These are phyloP conservation scores for Cosmia pyralina DNA, from an alignment of 2,888 invertebrate genomes.

Conservation along the genomic window DNA sequence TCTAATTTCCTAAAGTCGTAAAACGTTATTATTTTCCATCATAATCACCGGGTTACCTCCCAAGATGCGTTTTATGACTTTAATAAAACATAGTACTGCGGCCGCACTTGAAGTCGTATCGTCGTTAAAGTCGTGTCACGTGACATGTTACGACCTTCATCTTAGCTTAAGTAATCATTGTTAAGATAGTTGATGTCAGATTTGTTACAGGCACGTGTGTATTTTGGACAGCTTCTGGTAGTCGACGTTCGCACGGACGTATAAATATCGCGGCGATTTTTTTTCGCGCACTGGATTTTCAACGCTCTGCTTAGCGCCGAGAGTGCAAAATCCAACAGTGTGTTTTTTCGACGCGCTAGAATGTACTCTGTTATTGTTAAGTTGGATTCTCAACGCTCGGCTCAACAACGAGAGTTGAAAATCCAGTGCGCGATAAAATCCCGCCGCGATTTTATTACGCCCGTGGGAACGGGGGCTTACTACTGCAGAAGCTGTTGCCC, in stretches of 20 bases:
- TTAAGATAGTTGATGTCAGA: slow-evolving; percentile 20
- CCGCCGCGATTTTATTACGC: no score
- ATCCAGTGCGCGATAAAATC: no score
- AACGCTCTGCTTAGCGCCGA: no score
- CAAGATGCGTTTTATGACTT: slow-evolving; percentile 60
- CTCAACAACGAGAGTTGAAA: no score
- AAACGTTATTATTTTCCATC: slow-evolving; percentile 58
- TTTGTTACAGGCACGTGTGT: neutral
- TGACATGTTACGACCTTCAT: slow-evolving; percentile 41
- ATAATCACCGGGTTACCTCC: slow-evolving; percentile 45
- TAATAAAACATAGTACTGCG: slow-evolving; percentile 45
- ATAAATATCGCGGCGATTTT: no score
- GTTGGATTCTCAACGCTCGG: no score
- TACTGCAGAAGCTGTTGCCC: neutral
- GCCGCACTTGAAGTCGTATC: slow-evolving; percentile 39
- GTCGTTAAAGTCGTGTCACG: slow-evolving; percentile 35
- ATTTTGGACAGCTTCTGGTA: neutral
- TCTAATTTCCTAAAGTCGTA: slow-evolving; percentile 62
- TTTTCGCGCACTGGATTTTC: no score
- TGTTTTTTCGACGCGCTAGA: no score
- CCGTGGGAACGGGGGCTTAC: neutral
- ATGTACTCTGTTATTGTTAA: no score
- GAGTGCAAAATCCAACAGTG: no score
- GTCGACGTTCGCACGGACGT: no score
- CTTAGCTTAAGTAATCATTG: slow-evolving; percentile 34